Conservation (phyloP, 1,140 invertebrate genomes). For the Contarinia nasturtii region DNA sequence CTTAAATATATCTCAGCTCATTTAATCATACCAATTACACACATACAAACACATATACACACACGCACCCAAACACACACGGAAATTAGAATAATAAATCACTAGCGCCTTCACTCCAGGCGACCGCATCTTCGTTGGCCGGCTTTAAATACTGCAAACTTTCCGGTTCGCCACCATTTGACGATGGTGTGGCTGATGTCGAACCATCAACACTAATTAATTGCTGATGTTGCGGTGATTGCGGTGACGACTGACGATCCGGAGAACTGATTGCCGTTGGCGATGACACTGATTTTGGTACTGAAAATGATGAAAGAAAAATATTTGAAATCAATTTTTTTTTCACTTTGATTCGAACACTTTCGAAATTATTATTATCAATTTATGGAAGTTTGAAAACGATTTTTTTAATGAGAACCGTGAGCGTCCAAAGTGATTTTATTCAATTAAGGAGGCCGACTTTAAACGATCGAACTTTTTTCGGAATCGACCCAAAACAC, state of each 20-base stretch:
- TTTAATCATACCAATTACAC: too few species aligned
- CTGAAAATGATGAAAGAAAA: conserved; percentile 9
- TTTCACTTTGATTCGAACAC: too few species aligned
- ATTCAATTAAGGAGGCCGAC: too few species aligned
- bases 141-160: conserved; percentile 29
- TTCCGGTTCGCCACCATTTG: conserved; percentile 1
- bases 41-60: background rate
- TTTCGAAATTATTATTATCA: too few species aligned
- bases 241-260: background rate
- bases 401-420: too few species aligned
- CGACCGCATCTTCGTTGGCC: conserved; percentile 29
- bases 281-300: conserved; percentile 10
- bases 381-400: too few species aligned
- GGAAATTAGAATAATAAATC: conserved; percentile 36
- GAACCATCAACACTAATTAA: background rate
- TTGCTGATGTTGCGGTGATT: background rate
- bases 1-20: too few species aligned
- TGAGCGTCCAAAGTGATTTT: too few species aligned
- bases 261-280: background rate
- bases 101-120: conserved; percentile 40
- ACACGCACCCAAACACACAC: background rate
- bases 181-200: conserved; percentile 1
- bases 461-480: too few species aligned
- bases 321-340: too few species aligned
- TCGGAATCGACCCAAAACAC: too few species aligned